Evolutionary conservation across 1,140 invertebrate genomes (phyloP), one percentile per base, ranked within the genome.

Genomic region (Drosophila ohnishii): DNA sequence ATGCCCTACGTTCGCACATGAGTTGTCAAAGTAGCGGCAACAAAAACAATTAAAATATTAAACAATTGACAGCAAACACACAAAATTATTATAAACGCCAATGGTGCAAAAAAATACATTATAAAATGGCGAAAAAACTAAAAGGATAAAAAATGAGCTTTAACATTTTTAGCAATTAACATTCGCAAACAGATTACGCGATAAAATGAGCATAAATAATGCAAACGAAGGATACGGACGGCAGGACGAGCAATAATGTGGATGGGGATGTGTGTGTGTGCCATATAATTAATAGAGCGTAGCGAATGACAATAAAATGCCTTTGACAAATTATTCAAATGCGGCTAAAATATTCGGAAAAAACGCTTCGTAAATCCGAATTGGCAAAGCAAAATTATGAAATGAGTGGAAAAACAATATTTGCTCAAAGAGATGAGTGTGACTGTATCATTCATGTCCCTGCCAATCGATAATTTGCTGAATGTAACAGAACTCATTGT

Each of bases 221-320:
- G 75, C 78, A 75, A 44, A 8, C 32, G 32, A 53, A 10, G 28
- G 37, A 9, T 39, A 1, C n/a, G 45, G 44, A 28, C 9, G 11
- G 19, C 25, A 5, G 45, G 19, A 40, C 30, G 28, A 11, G 35
- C 19, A 30, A 34, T 30, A 65, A 48, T 37, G 30, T 28, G 51
- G 56, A 45, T n/a, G 22, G 25, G 25, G 5, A 28, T 28, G 0
- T 63, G 16, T 78, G 64, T 70, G 34, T 50, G 67, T 53, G 64
- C 47, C 82, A 86, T 78, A 85, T 81, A 86, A 85, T 85, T 85
- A 85, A 86, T 81, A 81, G 81, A 81, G 69, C 82, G 73, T 78
- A 78, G 62, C 73, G 62, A 81, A 84, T 76, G 80, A 80, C 53
- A 80, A 45, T 65, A 51, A 71, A 72, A 80, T 59, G 19, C 58